Evolutionary conservation across 2,888 invertebrate species (phyloP).

Genomic region (Campopleginae sp.): DNA sequence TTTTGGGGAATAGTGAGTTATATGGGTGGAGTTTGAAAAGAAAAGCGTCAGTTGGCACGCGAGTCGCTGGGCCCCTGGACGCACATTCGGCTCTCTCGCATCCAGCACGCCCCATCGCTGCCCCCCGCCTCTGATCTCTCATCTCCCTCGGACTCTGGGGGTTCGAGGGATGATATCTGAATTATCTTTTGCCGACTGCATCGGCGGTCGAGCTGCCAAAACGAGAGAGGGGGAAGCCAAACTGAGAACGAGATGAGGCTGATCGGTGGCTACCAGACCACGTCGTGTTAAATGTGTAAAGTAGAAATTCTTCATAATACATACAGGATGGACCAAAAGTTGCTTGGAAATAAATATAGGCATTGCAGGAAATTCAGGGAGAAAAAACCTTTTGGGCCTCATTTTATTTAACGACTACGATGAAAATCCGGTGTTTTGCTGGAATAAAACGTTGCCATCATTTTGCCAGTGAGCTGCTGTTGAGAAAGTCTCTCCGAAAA

Average conservation of each 20-base stretch:
- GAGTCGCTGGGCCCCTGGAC: constrained; percentile 73
- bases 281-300: constrained; percentile 25
- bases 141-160: constrained; percentile 62
- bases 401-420: not conserved
- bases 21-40: constrained; percentile 31
- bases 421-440: no score
- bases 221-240: not conserved
- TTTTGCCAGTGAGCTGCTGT: no score
- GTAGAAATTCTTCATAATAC: not conserved
- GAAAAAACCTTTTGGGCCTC: not conserved
- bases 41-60: constrained; percentile 81
- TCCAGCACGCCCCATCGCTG: constrained; percentile 54
- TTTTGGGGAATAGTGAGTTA: not conserved
- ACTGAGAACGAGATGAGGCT: constrained; percentile 34
- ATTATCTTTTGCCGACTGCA: constrained; percentile 76
- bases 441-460: no score
- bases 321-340: constrained; percentile 2
- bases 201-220: constrained; percentile 49
- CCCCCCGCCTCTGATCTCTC: constrained; percentile 53
- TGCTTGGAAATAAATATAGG: no score
- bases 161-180: constrained; percentile 80
- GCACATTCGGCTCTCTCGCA: constrained; percentile 67
- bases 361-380: not conserved
- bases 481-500: no score
- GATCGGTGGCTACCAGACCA: constrained; percentile 49